Conservation (phyloP, 2,113 vertebrate species). For the Crotalus helleri region DNA sequence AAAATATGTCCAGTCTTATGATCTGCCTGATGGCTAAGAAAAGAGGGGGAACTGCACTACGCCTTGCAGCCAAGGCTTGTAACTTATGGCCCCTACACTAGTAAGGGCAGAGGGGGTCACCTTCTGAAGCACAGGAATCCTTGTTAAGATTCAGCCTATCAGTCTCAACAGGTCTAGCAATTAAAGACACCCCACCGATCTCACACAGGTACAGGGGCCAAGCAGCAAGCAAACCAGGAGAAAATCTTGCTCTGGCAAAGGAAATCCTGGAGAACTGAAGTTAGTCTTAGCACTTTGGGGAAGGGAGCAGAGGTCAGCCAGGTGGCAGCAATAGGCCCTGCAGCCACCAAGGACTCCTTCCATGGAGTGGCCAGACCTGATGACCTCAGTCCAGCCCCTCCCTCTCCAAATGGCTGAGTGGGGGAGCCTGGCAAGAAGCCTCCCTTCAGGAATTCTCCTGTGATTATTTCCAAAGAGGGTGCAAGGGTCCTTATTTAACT, state of each 20-base stretch:
- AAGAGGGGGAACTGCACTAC: neutral
- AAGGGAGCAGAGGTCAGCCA: neutral
- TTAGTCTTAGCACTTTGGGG: neutral
- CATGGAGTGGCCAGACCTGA: neutral
- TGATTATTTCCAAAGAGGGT: neutral
- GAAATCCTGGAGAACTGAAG: neutral
- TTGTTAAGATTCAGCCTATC: neutral
- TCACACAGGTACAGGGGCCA: neutral
- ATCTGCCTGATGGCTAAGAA: slow-evolving; percentile 31
- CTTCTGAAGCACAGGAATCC: neutral
- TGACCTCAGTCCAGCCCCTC: neutral
- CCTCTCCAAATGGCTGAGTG: neutral
- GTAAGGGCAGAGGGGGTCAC: neutral
- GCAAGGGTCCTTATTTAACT: neutral
- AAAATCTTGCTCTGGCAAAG: neutral
- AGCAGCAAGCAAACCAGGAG: no score
- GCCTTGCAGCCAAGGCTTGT: neutral
- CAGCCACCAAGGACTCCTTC: neutral
- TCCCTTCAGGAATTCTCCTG: neutral
- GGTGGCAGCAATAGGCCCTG: neutral
- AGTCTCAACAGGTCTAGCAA: neutral
- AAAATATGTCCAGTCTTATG: slow-evolving; percentile 68
- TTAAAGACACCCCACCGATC: neutral
- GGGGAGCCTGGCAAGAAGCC: neutral
- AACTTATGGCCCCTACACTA: neutral